phyloP scores from a whole-genome alignment of 64 coral and sea anemone species.

The Acropora tenuis region DNA sequence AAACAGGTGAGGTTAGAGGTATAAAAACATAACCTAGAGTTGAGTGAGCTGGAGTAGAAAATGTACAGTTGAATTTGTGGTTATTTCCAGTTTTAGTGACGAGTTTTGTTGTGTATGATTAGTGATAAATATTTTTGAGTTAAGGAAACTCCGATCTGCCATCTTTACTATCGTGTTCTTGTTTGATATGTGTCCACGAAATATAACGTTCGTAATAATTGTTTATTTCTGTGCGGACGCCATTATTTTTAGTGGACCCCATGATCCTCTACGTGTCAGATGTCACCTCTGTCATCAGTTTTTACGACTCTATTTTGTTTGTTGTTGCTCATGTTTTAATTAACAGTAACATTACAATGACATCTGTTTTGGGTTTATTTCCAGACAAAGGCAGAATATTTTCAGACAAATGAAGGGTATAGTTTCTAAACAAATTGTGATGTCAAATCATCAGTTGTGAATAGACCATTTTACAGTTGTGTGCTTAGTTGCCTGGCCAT shows the following conservation, averaged over 20 bases:
- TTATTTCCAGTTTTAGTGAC: not conserved
- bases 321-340: no score
- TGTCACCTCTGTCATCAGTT: not conserved
- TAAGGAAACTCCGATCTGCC: not conserved
- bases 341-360: no score
- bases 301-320: no score
- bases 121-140: not conserved
- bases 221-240: not conserved
- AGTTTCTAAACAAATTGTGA: no score
- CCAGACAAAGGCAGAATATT: no score
- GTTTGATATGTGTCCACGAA: not conserved
- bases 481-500: no score
- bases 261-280: not conserved
- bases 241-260: conserved; percentile 34
- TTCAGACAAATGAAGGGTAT: no score
- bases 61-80: conserved; percentile 11
- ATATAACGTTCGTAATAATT: not conserved
- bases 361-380: no score
- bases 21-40: no score
- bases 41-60: not conserved
- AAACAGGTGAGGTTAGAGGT: conserved; percentile 58
- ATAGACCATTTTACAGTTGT: no score
- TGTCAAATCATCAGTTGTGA: no score
- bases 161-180: not conserved
- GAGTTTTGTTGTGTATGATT: not conserved